Conservation (phyloP, 35 echinoderm and acorn worm species). For the Apostichopus parvimensis region DNA sequence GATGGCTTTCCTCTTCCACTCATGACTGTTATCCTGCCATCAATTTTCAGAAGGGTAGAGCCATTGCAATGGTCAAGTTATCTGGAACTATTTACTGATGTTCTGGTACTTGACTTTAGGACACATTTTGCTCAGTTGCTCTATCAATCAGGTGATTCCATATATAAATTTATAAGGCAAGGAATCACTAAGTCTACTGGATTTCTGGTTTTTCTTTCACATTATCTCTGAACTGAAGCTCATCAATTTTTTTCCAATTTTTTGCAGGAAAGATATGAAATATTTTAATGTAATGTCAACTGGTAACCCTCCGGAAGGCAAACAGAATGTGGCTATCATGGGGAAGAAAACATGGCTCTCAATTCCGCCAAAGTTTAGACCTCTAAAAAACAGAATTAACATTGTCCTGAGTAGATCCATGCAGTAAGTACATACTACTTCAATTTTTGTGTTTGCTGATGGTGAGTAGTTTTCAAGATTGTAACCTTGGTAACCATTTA, state of each 20-base stretch:
- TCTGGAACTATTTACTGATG: too few species aligned
- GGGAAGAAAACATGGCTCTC: slow-evolving; percentile 90
- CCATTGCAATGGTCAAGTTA: too few species aligned
- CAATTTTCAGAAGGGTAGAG: not conserved
- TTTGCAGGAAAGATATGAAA: slow-evolving; percentile 83
- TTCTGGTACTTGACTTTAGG: too few species aligned
- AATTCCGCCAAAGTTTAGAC: slow-evolving; percentile 83
- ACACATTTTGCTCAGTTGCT: too few species aligned
- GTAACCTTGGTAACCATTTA: too few species aligned
- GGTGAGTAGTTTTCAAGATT: too few species aligned
- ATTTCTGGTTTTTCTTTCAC: not conserved
- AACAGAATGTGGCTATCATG: slow-evolving; percentile 92
- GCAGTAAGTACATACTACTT: slow-evolving; percentile 35
- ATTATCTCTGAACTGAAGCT: too few species aligned
- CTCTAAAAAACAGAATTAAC: slow-evolving; percentile 83
- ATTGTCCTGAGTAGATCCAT: slow-evolving; percentile 77
- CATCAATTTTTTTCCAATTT: not conserved
- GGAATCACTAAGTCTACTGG: too few species aligned
- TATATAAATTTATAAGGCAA: too few species aligned
- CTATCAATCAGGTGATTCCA: not conserved
- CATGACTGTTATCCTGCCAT: too few species aligned
- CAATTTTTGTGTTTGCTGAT: too few species aligned
- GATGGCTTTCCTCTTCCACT: too few species aligned
- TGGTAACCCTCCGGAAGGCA: slow-evolving; percentile 51
- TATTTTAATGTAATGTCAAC: slow-evolving; percentile 71